phyloP scores from a whole-genome alignment of 2,797 vertebrate species.

The Galaxias olidus region DNA sequence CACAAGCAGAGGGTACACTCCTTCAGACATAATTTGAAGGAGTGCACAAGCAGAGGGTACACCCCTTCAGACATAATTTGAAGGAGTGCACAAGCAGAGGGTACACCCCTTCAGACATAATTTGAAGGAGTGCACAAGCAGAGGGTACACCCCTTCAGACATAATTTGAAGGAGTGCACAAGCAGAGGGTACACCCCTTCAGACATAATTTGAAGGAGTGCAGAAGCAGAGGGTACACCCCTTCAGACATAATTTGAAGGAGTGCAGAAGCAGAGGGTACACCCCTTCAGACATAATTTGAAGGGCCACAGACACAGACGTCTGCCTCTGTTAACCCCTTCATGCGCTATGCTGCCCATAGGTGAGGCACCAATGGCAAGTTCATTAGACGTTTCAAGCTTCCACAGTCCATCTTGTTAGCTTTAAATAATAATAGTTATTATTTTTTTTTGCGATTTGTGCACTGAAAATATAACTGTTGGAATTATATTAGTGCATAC shows the following conservation, averaged over 20 bases:
- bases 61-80: too few species aligned
- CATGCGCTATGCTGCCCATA: slow-evolving; percentile 30
- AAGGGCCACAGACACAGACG: slow-evolving; percentile 25
- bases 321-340: slow-evolving; percentile 28
- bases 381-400: neutral
- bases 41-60: slow-evolving; percentile 6
- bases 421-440: too few species aligned
- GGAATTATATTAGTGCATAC: too few species aligned
- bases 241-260: too few species aligned
- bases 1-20: slow-evolving; percentile 12
- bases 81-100: slow-evolving; percentile 9
- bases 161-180: slow-evolving; percentile 17
- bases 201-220: slow-evolving; percentile 20
- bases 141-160: slow-evolving; percentile 7
- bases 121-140: slow-evolving; percentile 17
- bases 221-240: slow-evolving; percentile 13
- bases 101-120: slow-evolving; percentile 1
- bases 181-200: slow-evolving; percentile 10
- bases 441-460: too few species aligned
- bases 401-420: neutral
- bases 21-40: too few species aligned
- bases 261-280: slow-evolving; percentile 6
- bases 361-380: too few species aligned
- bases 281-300: slow-evolving; percentile 19
- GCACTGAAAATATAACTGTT: too few species aligned